These are phyloP conservation scores for Zosterops pallidus DNA, from an alignment of 2,113 vertebrate genomes.

Conservation along the genomic window DNA sequence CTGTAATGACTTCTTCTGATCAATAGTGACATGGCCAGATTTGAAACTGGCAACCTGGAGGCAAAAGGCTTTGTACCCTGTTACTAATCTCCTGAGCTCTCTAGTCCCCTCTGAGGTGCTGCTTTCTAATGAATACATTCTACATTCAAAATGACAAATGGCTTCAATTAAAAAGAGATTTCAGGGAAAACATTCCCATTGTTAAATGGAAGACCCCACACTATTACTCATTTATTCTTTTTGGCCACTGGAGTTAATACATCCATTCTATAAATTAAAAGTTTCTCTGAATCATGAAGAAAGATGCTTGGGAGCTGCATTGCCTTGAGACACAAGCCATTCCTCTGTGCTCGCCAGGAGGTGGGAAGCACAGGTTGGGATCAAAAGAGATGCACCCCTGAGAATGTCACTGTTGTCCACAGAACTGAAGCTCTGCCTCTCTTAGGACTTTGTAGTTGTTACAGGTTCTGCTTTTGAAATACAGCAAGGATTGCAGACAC, in stretches of 20 bases:
- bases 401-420: background rate
- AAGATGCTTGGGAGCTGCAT: background rate
- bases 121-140: conserved; percentile 59
- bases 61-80: conserved; percentile 54
- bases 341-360: background rate
- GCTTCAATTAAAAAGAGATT: conserved; percentile 60
- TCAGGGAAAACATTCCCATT: conserved; percentile 3
- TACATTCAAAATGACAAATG: conserved; percentile 62
- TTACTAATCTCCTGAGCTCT: conserved; percentile 41
- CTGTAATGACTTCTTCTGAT: conserved; percentile 48
- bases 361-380: background rate
- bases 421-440: background rate
- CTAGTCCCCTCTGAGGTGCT: background rate
- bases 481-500: background rate
- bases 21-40: conserved; percentile 44
- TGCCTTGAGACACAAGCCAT: rapidly evolving
- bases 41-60: conserved; percentile 38
- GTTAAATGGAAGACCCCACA: background rate
- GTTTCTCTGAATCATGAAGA: conserved; percentile 39
- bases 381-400: background rate
- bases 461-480: background rate
- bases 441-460: background rate
- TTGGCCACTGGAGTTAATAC: conserved; percentile 30
- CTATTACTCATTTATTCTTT: conserved; percentile 47
- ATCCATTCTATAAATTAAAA: conserved; percentile 58